A percentile compares a stretch with the other conserved stretches of the same genome.
Conservation (phyloP, 2,888 invertebrate genomes). For the Sicus ferrugineus region DNA sequence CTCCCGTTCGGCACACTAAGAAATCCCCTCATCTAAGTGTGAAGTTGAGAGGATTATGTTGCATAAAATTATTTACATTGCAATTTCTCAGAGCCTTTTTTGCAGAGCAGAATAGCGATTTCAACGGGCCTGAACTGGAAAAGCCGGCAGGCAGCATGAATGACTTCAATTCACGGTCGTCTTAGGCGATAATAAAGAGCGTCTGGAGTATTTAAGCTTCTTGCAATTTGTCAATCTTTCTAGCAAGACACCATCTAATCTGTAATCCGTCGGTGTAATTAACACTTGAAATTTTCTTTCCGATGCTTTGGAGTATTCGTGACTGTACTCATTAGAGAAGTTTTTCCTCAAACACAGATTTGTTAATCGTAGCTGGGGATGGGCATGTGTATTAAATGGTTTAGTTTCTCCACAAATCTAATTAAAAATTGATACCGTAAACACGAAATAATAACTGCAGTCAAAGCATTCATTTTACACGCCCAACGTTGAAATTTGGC, state of each 20-base stretch:
- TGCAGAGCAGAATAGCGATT: neutral
- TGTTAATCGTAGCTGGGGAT: too few relatives aligned
- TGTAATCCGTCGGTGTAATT: neutral
- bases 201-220: neutral
- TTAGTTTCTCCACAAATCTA: too few relatives aligned
- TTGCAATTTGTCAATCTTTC: neutral
- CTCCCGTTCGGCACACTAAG: neutral
- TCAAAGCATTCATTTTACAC: too few relatives aligned
- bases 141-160: neutral
- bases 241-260: neutral
- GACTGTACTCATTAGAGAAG: too few relatives aligned
- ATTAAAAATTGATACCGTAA: too few relatives aligned
- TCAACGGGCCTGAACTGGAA: neutral
- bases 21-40: constrained; percentile 5
- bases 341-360: too few relatives aligned
- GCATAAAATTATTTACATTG: constrained; percentile 8
- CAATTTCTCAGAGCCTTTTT: neutral
- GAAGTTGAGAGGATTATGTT: constrained; percentile 14
- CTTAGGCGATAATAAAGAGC: neutral
- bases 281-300: neutral
- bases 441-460: too few relatives aligned
- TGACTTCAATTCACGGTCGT: neutral
- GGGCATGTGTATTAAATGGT: too few relatives aligned
- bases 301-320: too few relatives aligned
- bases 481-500: too few relatives aligned